A percentile compares a stretch with the other conserved stretches of the same genome.
These are phyloP conservation scores for Pelecanus crispus DNA, from an alignment of 2,113 vertebrate species.

Conservation along the genomic window DNA sequence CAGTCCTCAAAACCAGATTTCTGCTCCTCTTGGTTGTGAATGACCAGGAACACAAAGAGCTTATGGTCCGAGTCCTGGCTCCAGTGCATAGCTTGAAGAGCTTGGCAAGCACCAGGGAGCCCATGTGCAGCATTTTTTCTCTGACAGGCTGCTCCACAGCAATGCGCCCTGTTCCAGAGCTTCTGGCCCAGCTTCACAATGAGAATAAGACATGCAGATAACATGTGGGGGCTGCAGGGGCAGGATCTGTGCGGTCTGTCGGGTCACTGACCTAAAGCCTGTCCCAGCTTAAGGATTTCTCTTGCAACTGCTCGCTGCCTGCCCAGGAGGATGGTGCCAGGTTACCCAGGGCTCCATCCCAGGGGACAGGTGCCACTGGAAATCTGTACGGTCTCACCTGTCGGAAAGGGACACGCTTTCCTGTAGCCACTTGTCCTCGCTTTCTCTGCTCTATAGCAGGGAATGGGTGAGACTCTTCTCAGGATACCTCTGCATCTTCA, in stretches of 20 bases:
- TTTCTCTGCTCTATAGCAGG: not conserved
- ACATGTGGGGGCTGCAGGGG: rapidly evolving
- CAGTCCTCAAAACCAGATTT: conserved; percentile 7
- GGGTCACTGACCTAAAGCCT: not conserved
- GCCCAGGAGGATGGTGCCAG: not conserved
- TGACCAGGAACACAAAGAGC: conserved; percentile 20
- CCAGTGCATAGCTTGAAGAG: not conserved
- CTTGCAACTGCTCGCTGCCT: rapidly evolving
- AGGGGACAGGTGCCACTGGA: not conserved
- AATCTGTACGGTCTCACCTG: not conserved
- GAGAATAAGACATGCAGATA: not conserved
- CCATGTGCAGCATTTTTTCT: not conserved
- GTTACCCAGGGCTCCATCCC: not conserved
- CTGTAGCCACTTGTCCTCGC: not conserved
- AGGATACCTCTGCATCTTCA: not conserved
- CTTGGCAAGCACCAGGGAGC: not conserved
- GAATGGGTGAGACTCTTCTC: not conserved
- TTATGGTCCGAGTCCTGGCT: not conserved
- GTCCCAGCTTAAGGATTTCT: not conserved
- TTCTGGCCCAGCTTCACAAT: not conserved
- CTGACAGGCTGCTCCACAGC: not conserved
- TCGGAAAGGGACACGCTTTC: not conserved
- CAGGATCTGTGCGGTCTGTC: rapidly evolving
- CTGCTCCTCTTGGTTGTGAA: conserved; percentile 6
- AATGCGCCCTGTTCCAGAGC: not conserved